Evolutionary conservation across 2,797 vertebrate species (phyloP).

Genomic region (Decapterus maruadsi): DNA sequence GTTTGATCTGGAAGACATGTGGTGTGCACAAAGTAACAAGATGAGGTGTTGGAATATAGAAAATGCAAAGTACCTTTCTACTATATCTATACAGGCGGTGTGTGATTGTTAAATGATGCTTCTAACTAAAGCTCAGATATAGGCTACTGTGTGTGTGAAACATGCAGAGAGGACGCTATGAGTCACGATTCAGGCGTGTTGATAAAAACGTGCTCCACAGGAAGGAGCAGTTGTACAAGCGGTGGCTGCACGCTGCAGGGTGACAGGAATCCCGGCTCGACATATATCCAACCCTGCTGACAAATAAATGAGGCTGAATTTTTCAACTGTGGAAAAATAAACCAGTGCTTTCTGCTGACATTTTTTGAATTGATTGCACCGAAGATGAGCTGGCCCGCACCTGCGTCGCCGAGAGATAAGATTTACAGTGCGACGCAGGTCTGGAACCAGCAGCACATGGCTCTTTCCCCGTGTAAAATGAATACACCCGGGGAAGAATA

Average conservation of each 20-base stretch:
- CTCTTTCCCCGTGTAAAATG: constrained; percentile 53
- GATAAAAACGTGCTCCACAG: constrained; percentile 23
- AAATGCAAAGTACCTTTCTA: neutral
- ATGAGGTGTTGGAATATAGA: neutral
- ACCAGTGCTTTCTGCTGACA: constrained; percentile 65
- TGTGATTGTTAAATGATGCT: neutral
- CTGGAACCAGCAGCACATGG: constrained; percentile 36
- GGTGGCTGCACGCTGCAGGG: neutral
- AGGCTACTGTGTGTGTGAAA: neutral
- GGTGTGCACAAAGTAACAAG: neutral
- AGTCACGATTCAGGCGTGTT: constrained; percentile 29
- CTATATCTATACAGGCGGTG: too few relatives aligned
- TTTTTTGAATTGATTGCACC: constrained; percentile 65
- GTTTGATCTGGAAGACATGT: neutral
- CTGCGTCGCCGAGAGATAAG: constrained; percentile 68
- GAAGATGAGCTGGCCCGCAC: constrained; percentile 61
- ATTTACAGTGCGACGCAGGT: constrained; percentile 56
- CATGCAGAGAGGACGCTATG: neutral
- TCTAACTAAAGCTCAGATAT: neutral
- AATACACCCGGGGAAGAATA: constrained; percentile 49
- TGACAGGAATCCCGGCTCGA: constrained; percentile 38
- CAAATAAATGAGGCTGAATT: constrained; percentile 68
- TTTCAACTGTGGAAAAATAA: constrained; percentile 65
- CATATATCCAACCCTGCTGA: constrained; percentile 61
- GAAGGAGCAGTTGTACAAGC: constrained; percentile 25